A percentile compares a stretch with the other conserved stretches of the same genome.
These are phyloP conservation scores for Temnothorax curvispinosus DNA, from an alignment of 1,140 invertebrate species.

Conservation along the genomic window DNA sequence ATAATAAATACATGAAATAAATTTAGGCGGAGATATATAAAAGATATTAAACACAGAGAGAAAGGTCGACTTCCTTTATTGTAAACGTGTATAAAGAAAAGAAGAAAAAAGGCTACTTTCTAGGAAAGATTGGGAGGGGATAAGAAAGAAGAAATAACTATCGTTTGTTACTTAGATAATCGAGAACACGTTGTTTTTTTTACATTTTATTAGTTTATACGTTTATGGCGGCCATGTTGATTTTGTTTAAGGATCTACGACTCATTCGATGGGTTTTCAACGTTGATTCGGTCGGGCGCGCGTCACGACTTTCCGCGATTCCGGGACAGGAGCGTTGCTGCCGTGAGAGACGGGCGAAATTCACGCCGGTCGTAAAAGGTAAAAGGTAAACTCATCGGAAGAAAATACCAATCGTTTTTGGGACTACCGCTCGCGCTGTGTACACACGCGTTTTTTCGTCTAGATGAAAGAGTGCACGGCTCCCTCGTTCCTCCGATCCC, in stretches of 20 bases:
- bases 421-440: slow-evolving; percentile 20
- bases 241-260: slow-evolving; percentile 84
- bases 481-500: slow-evolving; percentile 1
- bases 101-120: slow-evolving; percentile 69
- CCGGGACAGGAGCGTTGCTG: not conserved
- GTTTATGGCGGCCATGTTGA: slow-evolving; percentile 85
- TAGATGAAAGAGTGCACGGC: not conserved
- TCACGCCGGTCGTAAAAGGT: slow-evolving; percentile 19
- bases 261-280: slow-evolving; percentile 76
- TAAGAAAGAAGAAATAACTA: slow-evolving; percentile 78
- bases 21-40: slow-evolving; percentile 34
- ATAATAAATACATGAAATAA: slow-evolving; percentile 37
- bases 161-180: slow-evolving; percentile 86
- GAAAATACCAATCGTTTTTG: slow-evolving; percentile 31
- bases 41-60: slow-evolving; percentile 41
- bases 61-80: slow-evolving; percentile 59
- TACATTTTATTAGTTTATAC: slow-evolving; percentile 86
- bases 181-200: slow-evolving; percentile 85
- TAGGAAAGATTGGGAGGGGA: slow-evolving; percentile 64
- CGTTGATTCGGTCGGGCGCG: slow-evolving; percentile 72
- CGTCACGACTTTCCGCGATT: slow-evolving; percentile 58
- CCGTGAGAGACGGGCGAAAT: slow-evolving; percentile 9
- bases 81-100: slow-evolving; percentile 58
- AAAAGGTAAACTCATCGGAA: not conserved
- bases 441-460: slow-evolving; percentile 28